Conservation (phyloP, 2,797 vertebrate genomes). For the Tapera naevia region DNA sequence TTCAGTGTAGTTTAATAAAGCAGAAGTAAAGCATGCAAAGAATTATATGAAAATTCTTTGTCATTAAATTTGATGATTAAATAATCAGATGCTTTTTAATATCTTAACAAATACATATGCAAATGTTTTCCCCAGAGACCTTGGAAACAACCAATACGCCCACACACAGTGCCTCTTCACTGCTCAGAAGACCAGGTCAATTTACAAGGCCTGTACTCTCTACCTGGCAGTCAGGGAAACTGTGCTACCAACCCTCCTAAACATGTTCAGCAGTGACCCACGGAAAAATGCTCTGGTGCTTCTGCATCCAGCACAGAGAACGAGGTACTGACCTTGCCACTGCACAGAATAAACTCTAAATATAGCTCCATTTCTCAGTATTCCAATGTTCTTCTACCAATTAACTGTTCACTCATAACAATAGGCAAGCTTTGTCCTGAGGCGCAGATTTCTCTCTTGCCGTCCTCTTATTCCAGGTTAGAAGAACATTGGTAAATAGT, state of each 20-base stretch:
- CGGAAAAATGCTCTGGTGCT: neutral
- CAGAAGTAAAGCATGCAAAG: neutral
- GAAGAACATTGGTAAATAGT: neutral
- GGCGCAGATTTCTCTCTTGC: neutral
- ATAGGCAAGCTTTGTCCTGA: neutral
- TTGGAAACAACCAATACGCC: neutral
- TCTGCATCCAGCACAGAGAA: neutral
- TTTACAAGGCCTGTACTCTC: neutral
- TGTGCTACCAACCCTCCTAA: neutral
- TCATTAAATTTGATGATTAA: neutral
- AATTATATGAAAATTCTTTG: neutral
- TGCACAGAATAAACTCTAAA: conserved; percentile 3
- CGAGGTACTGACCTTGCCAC: neutral
- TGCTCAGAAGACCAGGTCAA: neutral
- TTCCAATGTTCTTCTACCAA: conserved; percentile 20
- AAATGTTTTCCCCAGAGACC: neutral
- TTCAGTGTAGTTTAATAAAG: neutral
- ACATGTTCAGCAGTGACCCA: neutral
- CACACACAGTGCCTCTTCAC: neutral
- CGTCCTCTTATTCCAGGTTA: neutral
- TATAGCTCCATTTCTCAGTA: conserved; percentile 3
- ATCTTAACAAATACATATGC: neutral
- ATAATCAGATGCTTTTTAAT: neutral
- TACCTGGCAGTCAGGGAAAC: neutral
- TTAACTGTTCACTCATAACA: conserved; percentile 42